Conservation (phyloP, 23 tunicate genomes). For the Halocynthia aurantium region DNA sequence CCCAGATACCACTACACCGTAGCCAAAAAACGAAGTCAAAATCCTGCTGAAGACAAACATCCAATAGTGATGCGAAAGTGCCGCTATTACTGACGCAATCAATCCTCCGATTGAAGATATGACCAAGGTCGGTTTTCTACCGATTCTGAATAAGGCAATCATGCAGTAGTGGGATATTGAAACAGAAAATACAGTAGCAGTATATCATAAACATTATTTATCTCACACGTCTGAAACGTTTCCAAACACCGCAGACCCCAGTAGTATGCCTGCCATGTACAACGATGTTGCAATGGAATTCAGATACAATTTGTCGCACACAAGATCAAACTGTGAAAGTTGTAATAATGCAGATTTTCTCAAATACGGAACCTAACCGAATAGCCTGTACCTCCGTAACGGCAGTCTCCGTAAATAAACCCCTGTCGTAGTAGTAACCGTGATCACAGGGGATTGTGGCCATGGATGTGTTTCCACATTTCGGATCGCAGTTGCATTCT, state of each 20-base stretch:
- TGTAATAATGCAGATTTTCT: too few species aligned
- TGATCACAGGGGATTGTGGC: neutral
- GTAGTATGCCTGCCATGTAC: conserved; percentile 32
- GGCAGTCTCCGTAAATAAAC: conserved; percentile 25
- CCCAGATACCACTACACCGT: conserved; percentile 37
- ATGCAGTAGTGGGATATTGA: neutral
- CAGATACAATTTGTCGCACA: conserved; percentile 28
- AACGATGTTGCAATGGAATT: conserved; percentile 30
- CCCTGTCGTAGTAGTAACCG: conserved; percentile 16
- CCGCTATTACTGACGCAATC: conserved; percentile 21
- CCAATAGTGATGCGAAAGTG: conserved; percentile 23
- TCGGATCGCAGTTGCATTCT: conserved; percentile 23
- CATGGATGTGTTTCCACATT: neutral
- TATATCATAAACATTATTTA: neutral
- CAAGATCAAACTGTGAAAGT: conserved; percentile 29
- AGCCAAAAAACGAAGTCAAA: conserved; percentile 23
- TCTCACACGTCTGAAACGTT: conserved; percentile 27
- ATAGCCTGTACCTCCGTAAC: conserved; percentile 18
- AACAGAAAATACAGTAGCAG: neutral
- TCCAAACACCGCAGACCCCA: conserved; percentile 34
- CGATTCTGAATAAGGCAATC: conserved; percentile 23
- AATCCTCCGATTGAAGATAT: conserved; percentile 10
- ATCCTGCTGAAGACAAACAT: conserved; percentile 29
- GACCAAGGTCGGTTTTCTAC: conserved; percentile 32
- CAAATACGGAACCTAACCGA: too few species aligned